Base-by-base conservation (phyloP, 2,797 vertebrate genomes). In the Octomys mimax region DNA sequence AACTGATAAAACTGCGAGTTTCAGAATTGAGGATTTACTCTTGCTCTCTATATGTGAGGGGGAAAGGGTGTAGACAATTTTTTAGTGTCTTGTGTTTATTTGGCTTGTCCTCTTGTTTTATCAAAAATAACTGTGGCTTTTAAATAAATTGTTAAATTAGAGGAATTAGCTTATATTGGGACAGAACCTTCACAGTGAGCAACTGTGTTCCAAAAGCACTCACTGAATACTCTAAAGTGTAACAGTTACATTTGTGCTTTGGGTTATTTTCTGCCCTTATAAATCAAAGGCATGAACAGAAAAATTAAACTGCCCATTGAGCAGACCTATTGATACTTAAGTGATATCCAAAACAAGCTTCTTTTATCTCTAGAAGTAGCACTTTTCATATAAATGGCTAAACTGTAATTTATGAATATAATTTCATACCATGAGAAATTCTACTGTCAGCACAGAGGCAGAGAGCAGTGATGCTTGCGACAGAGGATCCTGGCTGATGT, bases 231-330 rank as follows among this genome's bases (percentile, higher is more conserved):
- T 73, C 85, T 68, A 39, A 61, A 39, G 31, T 2, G 26, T 13
- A n/a, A 22, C 33, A 26, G 84, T 39, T n/a, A 13, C 24, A 54
- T 28, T 31, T 83, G 57, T 64, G 75, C 10, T 91, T 81, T 66
- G 12, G 19, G 62, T 73, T 91, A 39, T 2, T 57, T 18, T 52
- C 28, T 49, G 64, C 28, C 19, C 73, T 70, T 62, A n/a, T 5
- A 92, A 84, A 66, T 77, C 39, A 52, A 88, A 90, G 70, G 68
- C 12, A 33, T 24, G 85, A 80, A 46, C 61, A 31, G 66, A 96
- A 83, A 78, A 57, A 71, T 62, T 49, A 62, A 78, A 33, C 26
- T 81, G 5, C 66, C 36, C 21, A 46, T 21, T 83, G 62, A 28
- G 13, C 36, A 57, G 28, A 68, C 6, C 11, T 92, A 79, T 75